Evolutionary conservation across 2,888 invertebrate species (phyloP).

Genomic region (Calliphora vomitoria): DNA sequence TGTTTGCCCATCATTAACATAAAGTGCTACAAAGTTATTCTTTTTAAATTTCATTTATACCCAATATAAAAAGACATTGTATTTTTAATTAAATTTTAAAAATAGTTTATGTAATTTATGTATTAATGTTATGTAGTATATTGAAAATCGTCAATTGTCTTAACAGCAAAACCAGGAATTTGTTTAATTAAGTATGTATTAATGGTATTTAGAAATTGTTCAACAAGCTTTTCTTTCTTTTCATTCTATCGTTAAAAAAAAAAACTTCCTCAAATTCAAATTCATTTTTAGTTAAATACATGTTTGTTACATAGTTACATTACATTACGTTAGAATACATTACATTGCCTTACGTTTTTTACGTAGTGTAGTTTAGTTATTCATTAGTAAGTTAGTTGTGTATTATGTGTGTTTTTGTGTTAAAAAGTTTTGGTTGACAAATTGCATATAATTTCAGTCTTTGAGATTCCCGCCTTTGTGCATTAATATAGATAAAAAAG

Average conservation of each 20-base stretch:
- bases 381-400: conserved; percentile 19
- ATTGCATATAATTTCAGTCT: conserved; percentile 79
- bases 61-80: no score
- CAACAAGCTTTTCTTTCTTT: conserved; percentile 14
- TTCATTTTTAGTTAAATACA: background rate
- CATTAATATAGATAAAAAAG: conserved; percentile 75
- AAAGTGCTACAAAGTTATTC: no score
- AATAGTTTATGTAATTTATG: conserved; percentile 11
- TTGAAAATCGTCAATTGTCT: conserved; percentile 44
- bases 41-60: no score
- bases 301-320: conserved; percentile 10
- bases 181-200: background rate
- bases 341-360: background rate
- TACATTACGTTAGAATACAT: conserved; percentile 24
- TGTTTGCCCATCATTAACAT: background rate
- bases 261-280: no score
- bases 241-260: no score
- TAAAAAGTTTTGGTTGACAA: conserved; percentile 69
- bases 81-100: conserved; percentile 31
- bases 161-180: conserved; percentile 54
- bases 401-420: conserved; percentile 22
- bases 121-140: conserved; percentile 8
- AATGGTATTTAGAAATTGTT: conserved; percentile 26
- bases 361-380: conserved; percentile 4
- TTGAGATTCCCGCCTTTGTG: conserved; percentile 83